A percentile compares a stretch with the other conserved stretches of the same genome.
Evolutionary conservation across 2,797 vertebrate species (phyloP).

Genomic region (Loris lydekkerianus): DNA sequence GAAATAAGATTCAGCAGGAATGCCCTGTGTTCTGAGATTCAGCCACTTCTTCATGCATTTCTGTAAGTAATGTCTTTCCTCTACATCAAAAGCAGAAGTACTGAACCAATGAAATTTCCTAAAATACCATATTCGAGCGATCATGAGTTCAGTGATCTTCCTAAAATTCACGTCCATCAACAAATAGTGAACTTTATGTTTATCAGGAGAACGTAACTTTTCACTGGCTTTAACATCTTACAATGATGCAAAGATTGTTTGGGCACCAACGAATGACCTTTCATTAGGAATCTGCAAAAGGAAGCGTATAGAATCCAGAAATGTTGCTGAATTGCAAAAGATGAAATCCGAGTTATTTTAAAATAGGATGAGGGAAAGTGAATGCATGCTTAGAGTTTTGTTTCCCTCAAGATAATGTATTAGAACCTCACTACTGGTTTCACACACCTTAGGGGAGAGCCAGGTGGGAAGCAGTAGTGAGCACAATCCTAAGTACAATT

Average conservation of each 20-base stretch:
- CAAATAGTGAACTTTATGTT: not conserved
- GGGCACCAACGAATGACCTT: not conserved
- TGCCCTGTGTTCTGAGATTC: not conserved
- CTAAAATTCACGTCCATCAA: not conserved
- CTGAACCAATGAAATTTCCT: not conserved
- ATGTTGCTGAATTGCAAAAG: not conserved
- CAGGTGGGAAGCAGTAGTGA: slow-evolving; percentile 11
- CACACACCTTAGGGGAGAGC: slow-evolving; percentile 57
- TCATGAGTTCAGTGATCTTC: not conserved
- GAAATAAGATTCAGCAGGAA: slow-evolving; percentile 12
- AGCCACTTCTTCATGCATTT: slow-evolving; percentile 23
- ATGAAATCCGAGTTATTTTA: not conserved
- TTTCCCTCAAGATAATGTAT: not conserved
- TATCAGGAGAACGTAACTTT: not conserved
- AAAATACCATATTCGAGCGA: not conserved
- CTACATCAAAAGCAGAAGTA: not conserved
- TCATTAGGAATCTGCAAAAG: not conserved
- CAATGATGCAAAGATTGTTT: not conserved
- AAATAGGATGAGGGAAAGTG: not conserved
- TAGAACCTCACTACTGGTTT: not conserved
- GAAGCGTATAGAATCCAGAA: not conserved
- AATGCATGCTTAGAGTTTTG: not conserved
- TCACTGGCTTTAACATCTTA: not conserved
- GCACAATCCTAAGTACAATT: slow-evolving; percentile 63
- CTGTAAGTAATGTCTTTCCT: not conserved